Conservation (phyloP, 1,140 invertebrate species). For the Bombus impatiens region DNA sequence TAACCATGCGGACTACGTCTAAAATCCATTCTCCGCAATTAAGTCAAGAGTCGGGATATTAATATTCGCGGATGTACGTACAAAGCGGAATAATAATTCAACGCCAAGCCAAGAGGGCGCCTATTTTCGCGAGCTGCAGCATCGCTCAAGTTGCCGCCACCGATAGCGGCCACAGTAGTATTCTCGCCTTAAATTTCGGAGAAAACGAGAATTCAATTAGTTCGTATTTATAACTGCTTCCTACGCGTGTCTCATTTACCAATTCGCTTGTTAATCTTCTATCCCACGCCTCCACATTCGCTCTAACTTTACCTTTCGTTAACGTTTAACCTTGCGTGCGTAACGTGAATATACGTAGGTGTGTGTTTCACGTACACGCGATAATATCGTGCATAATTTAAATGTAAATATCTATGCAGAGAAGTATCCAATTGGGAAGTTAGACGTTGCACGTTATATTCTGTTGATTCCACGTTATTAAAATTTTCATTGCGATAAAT, state of each 20-base stretch:
- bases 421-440: neutral
- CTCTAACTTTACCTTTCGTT: constrained; percentile 14
- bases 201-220: constrained; percentile 78
- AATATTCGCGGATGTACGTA: constrained; percentile 79
- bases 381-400: neutral
- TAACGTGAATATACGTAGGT: neutral
- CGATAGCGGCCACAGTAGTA: constrained; percentile 1
- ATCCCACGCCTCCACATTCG: neutral
- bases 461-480: no score
- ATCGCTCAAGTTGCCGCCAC: constrained; percentile 57
- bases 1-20: constrained; percentile 54
- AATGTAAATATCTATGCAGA: neutral
- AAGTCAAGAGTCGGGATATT: constrained; percentile 79
- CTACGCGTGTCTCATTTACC: constrained; percentile 54
- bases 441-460: no score
- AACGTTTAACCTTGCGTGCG: neutral
- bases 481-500: neutral
- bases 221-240: constrained; percentile 73
- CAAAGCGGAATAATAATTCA: constrained; percentile 80
- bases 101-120: constrained; percentile 49
- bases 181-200: constrained; percentile 64
- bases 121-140: constrained; percentile 33
- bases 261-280: constrained; percentile 65
- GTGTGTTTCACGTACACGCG: neutral
- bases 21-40: constrained; percentile 79